Conservation (phyloP, 2,797 vertebrate genomes). For the Phrynocephalus guinanensis region DNA sequence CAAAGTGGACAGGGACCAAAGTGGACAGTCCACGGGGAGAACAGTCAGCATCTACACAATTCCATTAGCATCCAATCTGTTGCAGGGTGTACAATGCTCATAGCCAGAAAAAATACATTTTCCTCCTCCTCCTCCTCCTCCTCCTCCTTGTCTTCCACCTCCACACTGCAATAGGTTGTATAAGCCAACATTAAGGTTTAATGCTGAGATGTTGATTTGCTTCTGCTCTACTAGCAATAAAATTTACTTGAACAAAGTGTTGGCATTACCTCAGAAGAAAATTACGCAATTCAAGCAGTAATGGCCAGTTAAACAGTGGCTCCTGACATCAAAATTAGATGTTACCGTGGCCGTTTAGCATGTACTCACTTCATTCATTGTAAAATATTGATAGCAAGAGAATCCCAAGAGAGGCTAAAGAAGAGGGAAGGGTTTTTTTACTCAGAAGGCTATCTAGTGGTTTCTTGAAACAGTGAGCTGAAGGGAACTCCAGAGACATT, state of each 20-base stretch:
- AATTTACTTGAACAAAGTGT: background rate
- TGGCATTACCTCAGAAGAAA: slow-evolving; percentile 15
- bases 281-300: slow-evolving; percentile 2
- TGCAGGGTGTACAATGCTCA: background rate
- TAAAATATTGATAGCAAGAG: slow-evolving; percentile 28
- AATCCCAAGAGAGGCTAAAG: slow-evolving; percentile 14
- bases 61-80: background rate
- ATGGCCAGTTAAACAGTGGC: slow-evolving; percentile 14
- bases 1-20: background rate
- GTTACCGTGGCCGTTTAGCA: slow-evolving; percentile 17
- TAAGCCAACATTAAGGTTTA: slow-evolving; percentile 8
- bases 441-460: background rate
- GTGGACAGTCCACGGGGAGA: background rate
- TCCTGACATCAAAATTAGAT: slow-evolving; percentile 10
- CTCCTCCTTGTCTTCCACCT: background rate
- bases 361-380: slow-evolving; percentile 6
- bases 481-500: background rate
- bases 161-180: background rate
- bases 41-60: slow-evolving; percentile 7
- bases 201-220: background rate
- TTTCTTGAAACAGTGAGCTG: background rate
- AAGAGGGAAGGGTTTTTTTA: background rate
- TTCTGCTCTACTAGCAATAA: background rate
- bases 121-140: fast-evolving
- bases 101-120: fast-evolving